Percentiles rank a stretch among this genome's conserved stretches.
Evolutionary conservation across 2,113 vertebrate genomes (phyloP).

Genomic region (Ptychochromis oligacanthus): DNA sequence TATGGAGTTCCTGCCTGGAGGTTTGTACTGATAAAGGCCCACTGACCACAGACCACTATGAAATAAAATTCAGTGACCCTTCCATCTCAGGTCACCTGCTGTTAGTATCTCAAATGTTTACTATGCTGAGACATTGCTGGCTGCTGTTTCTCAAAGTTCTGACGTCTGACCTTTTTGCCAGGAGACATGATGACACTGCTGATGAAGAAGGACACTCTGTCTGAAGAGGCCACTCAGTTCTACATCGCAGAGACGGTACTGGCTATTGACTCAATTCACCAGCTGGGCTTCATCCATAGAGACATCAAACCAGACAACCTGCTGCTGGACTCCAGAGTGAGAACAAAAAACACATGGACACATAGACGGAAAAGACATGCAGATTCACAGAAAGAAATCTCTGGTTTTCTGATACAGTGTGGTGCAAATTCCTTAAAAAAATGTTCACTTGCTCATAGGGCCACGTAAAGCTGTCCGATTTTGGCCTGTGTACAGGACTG

Average conservation of each 20-base stretch:
- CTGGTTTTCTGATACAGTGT: background rate
- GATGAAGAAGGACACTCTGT: conserved; percentile 99
- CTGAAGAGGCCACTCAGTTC: conserved; percentile 97
- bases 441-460: conserved; percentile 79
- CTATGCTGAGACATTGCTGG: background rate
- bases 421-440: background rate
- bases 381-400: background rate
- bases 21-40: conserved; percentile 57
- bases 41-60: background rate
- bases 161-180: conserved; percentile 56
- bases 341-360: conserved; percentile 5
- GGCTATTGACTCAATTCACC: conserved; percentile 98
- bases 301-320: conserved; percentile 99
- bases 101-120: background rate
- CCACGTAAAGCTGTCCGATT: conserved; percentile 97
- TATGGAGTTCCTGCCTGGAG: conserved; percentile 99
- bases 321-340: conserved; percentile 92
- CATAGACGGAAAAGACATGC: background rate
- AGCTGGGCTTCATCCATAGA: conserved; percentile 97
- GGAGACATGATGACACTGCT: conserved; percentile 99
- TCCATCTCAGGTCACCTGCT: background rate
- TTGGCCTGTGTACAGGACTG: conserved; percentile 96
- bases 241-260: conserved; percentile 98
- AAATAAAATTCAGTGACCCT: background rate
- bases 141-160: background rate